Evolutionary conservation across 1,140 invertebrate species (phyloP), one percentile per base, ranked within the genome.

Genomic region (Drosophila watanabei): DNA sequence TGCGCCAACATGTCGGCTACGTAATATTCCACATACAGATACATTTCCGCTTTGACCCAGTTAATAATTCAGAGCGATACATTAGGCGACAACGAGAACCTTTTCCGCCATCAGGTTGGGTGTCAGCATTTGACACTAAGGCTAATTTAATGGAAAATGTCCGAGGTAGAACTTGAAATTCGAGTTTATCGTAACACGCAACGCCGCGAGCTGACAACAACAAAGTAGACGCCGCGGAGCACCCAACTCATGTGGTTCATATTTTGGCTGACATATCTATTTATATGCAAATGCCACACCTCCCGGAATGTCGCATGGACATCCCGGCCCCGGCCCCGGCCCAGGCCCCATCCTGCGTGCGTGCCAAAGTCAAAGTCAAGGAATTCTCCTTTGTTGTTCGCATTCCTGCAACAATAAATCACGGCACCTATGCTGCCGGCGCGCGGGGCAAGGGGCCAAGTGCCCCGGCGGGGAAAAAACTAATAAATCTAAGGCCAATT

Each of bases 401-500:
- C 75, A 79, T 81, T 68, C 63, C 62, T 69, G 51, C 59, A 80
- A 72, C 85, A 72, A 89, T 88, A 88, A 88, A 88, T 88, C 85
- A 88, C 46, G 77, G 59, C 85, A 75, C 81, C 57, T 79, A 81
- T 46, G 60, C 33, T 39, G 59, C 32, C 62, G 18, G 52, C 56
- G 39, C n/a, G 39, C 9, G 52, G 46, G 11, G 28, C 11, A 30
- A 14, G 57, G 46, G 11, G 35, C 7, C 7, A n/a, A 6, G 18
- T 4, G 30, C 16, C 35, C 35, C 6, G 45, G 51, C 14, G 33
- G 65, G 52, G 59, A 73, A 89, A 88, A 88, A 88, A 79, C 81
- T 89, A 89, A 88, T 88, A 88, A 89, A 88, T 88, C 81, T 88
- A 81, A 70, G 66, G 85, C 85, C 85, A 88, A 88, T 88, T 88